phyloP scores from a whole-genome alignment of 2,797 vertebrate species.

The Pseudomugil tenellus region DNA sequence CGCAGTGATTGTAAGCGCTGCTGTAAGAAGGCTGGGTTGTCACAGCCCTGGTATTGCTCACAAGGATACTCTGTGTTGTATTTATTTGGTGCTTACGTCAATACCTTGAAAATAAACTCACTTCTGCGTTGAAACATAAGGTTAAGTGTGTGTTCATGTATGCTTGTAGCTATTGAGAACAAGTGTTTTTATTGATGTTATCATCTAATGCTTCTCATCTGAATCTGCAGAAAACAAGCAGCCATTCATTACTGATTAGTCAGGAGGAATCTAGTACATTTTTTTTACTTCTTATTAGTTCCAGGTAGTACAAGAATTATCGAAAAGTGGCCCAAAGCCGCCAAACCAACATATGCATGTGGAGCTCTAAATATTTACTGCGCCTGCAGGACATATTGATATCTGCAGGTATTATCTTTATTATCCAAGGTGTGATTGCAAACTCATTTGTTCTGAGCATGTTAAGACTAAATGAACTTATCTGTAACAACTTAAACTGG shows the following conservation, averaged over 20 bases:
- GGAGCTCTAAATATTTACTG: neutral
- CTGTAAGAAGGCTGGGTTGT: neutral
- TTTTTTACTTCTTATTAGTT: constrained; percentile 9
- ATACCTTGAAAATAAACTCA: constrained; percentile 4
- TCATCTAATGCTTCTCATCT: constrained; percentile 1
- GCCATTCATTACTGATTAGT: constrained; percentile 1
- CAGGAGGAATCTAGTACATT: neutral
- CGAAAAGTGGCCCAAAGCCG: neutral
- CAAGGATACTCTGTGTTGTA: neutral
- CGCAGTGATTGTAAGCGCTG: neutral
- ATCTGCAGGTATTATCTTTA: neutral
- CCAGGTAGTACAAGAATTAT: neutral
- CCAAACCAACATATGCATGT: neutral
- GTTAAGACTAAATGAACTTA: constrained; percentile 29
- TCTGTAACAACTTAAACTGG: constrained; percentile 2
- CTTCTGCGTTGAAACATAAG: constrained; percentile 12
- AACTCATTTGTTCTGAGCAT: constrained; percentile 26
- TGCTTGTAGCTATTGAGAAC: constrained; percentile 28
- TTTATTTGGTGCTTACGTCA: neutral
- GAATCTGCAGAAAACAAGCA: constrained; percentile 8
- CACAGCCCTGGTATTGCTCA: constrained; percentile 1
- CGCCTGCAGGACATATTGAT: neutral
- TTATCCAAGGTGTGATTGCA: constrained; percentile 11
- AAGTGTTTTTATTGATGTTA: constrained; percentile 21
- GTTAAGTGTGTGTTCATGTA: constrained; percentile 11